A percentile compares a stretch with the other conserved stretches of the same genome.
Evolutionary conservation across 1,140 invertebrate genomes (phyloP).

Genomic region (Drosophila cardini): DNA sequence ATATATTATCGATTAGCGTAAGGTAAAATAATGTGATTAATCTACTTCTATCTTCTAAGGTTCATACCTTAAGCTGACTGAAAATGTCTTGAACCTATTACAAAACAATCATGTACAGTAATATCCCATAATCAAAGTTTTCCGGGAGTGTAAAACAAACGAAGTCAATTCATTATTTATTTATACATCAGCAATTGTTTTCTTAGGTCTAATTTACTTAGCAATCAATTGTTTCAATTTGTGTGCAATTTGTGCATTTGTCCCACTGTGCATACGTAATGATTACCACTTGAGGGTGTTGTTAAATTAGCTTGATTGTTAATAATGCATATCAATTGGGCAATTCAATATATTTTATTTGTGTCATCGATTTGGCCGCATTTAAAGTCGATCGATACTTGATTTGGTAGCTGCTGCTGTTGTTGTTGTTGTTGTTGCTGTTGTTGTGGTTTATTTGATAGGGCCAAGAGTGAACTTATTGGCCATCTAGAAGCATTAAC

Average conservation of each 20-base stretch:
- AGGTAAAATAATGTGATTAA: no score
- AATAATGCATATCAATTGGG: constrained; percentile 37
- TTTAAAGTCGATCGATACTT: constrained; percentile 61
- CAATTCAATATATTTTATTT: constrained; percentile 74
- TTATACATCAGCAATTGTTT: no score
- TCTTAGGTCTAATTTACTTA: no score
- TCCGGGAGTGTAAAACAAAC: no score
- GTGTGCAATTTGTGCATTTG: background rate
- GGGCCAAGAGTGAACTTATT: constrained; percentile 24
- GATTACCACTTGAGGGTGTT: constrained; percentile 1
- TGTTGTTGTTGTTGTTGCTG: constrained; percentile 9
- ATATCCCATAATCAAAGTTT: no score
- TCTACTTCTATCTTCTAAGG: no score
- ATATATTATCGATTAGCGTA: no score
- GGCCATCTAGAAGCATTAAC: constrained; percentile 43
- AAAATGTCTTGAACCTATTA: no score
- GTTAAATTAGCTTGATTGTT: constrained; percentile 24
- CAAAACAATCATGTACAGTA: no score
- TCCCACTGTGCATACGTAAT: constrained; percentile 6
- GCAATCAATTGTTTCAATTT: no score
- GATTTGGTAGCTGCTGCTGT: constrained; percentile 8
- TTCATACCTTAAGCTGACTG: no score
- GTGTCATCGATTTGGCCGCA: constrained; percentile 73
- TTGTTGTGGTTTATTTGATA: constrained; percentile 46
- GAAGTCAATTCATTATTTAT: no score